A percentile compares a stretch with the other conserved stretches of the same genome.
Evolutionary conservation across 2,888 invertebrate species (phyloP).

Genomic region (Eupithecia exiguata): DNA sequence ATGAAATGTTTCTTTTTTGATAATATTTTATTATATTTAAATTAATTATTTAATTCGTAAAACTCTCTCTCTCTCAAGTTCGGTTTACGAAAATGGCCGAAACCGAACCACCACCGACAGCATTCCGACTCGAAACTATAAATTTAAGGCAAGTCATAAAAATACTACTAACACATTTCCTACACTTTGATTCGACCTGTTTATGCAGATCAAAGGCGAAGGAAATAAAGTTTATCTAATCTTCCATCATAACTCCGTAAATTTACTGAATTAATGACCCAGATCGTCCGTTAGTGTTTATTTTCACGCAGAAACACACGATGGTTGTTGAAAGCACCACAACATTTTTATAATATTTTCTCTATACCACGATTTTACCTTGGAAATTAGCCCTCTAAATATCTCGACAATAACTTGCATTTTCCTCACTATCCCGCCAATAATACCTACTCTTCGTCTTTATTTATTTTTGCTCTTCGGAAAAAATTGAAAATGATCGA

Average conservation of each 20-base stretch:
- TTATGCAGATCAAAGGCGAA: conserved; percentile 79
- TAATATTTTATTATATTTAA: too few relatives aligned
- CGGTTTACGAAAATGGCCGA: neutral
- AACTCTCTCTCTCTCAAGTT: conserved; percentile 9
- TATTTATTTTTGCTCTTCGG: too few relatives aligned
- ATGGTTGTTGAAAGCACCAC: neutral
- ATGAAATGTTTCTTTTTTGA: too few relatives aligned
- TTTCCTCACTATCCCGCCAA: neutral
- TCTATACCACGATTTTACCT: neutral
- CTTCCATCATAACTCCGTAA: conserved; percentile 63
- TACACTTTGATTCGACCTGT: conserved; percentile 81
- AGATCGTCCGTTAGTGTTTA: conserved; percentile 50
- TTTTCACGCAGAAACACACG: conserved; percentile 44
- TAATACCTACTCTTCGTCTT: too few relatives aligned
- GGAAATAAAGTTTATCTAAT: conserved; percentile 77
- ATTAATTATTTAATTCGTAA: too few relatives aligned
- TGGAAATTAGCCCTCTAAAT: neutral
- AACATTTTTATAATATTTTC: neutral
- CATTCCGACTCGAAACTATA: conserved; percentile 65
- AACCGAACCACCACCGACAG: neutral
- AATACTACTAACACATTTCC: conserved; percentile 80
- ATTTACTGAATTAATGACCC: conserved; percentile 62
- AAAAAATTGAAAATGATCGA: too few relatives aligned
- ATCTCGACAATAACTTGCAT: neutral
- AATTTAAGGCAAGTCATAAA: conserved; percentile 79